Percentiles rank a stretch among this genome's conserved stretches.
Evolutionary conservation across 2,113 vertebrate genomes (phyloP).

Genomic region (Phodopus roborovskii): DNA sequence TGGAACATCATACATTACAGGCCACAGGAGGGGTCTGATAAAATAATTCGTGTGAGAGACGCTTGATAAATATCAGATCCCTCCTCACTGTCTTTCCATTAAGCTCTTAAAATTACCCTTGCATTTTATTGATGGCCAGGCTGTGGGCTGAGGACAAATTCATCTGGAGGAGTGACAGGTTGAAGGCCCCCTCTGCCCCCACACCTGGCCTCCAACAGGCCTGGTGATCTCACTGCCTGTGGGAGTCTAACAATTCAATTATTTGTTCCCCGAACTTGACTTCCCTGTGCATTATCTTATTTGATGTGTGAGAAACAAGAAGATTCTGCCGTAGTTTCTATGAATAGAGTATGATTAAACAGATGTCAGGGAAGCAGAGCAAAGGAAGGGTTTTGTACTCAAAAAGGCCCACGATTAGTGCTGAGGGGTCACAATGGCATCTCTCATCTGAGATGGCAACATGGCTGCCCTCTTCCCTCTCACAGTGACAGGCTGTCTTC

Average conservation of each 20-base stretch:
- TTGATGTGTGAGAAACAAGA: conserved; percentile 59
- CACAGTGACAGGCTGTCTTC: not conserved
- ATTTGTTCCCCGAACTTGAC: conserved; percentile 66
- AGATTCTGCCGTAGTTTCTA: conserved; percentile 66
- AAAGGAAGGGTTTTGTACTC: conserved; percentile 1
- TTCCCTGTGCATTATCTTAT: conserved; percentile 60
- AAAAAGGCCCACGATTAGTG: conserved; percentile 41
- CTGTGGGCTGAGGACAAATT: not conserved
- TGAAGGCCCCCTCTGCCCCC: not conserved
- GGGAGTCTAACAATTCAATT: not conserved
- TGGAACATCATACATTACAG: not conserved
- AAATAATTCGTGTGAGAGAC: conserved; percentile 22
- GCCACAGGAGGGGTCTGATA: not conserved
- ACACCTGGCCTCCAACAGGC: not conserved
- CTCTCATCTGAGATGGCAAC: conserved; percentile 8
- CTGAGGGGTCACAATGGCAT: not conserved
- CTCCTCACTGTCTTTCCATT: conserved; percentile 19
- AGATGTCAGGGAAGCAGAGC: conserved; percentile 59
- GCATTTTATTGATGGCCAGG: conserved; percentile 38
- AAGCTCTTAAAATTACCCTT: conserved; percentile 16
- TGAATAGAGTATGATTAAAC: conserved; percentile 77
- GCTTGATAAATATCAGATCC: not conserved
- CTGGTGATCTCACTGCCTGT: not conserved
- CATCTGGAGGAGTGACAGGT: not conserved
- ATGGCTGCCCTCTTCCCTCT: not conserved